Base-by-base conservation (phyloP, 2,888 invertebrate species). In the Acleris holmiana region DNA sequence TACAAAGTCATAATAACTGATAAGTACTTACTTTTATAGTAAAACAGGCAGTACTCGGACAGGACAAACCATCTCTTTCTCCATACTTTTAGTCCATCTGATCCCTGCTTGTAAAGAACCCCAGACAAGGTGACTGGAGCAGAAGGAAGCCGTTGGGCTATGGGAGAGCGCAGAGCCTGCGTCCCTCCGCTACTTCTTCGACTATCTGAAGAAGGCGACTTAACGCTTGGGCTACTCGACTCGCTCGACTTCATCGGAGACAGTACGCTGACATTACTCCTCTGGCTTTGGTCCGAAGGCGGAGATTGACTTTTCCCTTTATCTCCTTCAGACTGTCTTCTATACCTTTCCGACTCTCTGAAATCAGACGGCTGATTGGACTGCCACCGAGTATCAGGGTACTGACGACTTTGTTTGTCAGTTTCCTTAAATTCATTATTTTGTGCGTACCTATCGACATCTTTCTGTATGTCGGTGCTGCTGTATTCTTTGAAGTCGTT, bases 41-140 rank as follows among this genome's bases (percentile, higher is more conserved):
- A 98, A 90, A 98, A 98, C 68, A 98, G 94, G 81, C 98, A 98
- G 86, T 97, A 98, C 84, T 98, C 98, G 35, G 98, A 97, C 62
- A 98, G 93, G 47, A 98, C 98, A 90, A 98, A 98, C 98, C 98
- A 98, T 67, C 98, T 94, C 82, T 97, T 97, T 82, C 98, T 96
- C 98, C 98, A 98, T 48, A 98, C 95, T 94, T 98, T 98, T 3
- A 98, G 93, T 7, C 98, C 98, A 79, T 98, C 97, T 41, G 97
- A 97, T 59, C 98, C 98, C 91, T 98, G 97, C 82, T 98, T 98
- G 85, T 97, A 96, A 55, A 98, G 91, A 96, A 98, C 97, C 19
- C 98, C 98, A 73, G 97, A 95, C 77, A 97, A 94, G 0, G 97
- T 95, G 8, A 98, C 97, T 7, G 97, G 96, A 1, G 98, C 96